Evolutionary conservation across 2,797 vertebrate genomes (phyloP), one percentile per base, ranked within the genome.

Genomic region (Ctenopoma kingsleyae): DNA sequence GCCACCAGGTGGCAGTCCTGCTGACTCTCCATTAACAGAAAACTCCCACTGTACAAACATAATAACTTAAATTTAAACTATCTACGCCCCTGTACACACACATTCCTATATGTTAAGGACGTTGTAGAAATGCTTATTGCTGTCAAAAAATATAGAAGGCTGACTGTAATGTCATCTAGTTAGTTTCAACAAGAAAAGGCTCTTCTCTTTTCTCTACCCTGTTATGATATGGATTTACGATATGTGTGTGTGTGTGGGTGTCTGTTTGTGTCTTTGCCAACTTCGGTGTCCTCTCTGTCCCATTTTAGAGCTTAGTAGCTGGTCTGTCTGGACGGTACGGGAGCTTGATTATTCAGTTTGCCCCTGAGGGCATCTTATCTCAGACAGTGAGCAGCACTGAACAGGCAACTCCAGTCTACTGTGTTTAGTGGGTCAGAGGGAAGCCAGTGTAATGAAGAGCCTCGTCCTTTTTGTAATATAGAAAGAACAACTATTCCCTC

Each of bases 301-400:
- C 48, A 54, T 53, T 59, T 64, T 36, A 68, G 44, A 60, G 66
- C 27, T 30, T n/a, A 53, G 36, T 25, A 56, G 1, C 27, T 68
- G 44, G 27, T 62, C 66, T 77, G 48, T 82, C 63, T 68, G 54
- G 62, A 54, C 19, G 2, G 23, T 44, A 69, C 65, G 49, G 30
- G 7, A 58, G 30, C 22, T 61, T 40, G 32, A 35, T n/a, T 44
- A n/a, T 38, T 82, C 67, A 60, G 65, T 76, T 62, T 63, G 16
- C 13, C 63, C 83, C 68, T 17, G 7, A 3, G 66, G 77, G 41
- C 52, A 66, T 74, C 54, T 46, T 67, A 74, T 63, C 73, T 72
- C 66, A 46, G 65, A 76, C 62, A 74, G 48, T 12, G 53, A 79
- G 41, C 79, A 74, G 67, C 43, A 16, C 35, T 51, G 53, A 57